Percentiles rank a stretch among this genome's conserved stretches.
Evolutionary conservation across 37 sponge, comb jelly and placozoan species (phyloP).

Genomic region (Haliclona indistincta): DNA sequence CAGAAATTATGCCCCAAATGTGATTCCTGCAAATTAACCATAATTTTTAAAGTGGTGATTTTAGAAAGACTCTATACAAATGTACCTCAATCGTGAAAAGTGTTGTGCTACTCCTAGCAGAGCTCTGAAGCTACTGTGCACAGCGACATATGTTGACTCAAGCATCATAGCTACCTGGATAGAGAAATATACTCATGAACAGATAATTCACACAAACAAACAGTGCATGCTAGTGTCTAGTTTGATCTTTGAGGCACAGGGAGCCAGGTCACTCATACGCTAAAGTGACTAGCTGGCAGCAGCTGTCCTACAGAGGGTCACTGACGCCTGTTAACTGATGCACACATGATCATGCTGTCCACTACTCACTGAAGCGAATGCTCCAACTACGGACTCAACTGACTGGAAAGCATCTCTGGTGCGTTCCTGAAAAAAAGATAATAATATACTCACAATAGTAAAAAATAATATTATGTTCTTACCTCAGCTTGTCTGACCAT

Average conservation of each 20-base stretch:
- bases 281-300: too few species aligned
- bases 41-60: background rate
- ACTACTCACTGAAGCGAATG: conserved; percentile 69
- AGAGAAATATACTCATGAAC: background rate
- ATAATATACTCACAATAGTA: too few species aligned
- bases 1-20: conserved; percentile 53
- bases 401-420: conserved; percentile 72
- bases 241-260: too few species aligned
- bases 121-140: conserved; percentile 78
- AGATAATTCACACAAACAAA: background rate
- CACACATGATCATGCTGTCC: background rate
- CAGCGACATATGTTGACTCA: conserved; percentile 81
- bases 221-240: background rate
- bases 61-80: background rate
- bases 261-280: too few species aligned
- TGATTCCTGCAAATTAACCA: conserved; percentile 43
- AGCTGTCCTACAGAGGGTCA: too few species aligned
- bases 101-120: conserved; percentile 65
- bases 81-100: conserved; percentile 51
- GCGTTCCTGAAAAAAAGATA: conserved; percentile 40
- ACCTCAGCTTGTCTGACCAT: conserved; percentile 71
- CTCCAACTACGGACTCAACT: conserved; percentile 78
- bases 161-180: conserved; percentile 56
- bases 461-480: background rate
- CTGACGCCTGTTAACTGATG: background rate